Conservation (phyloP, 2,888 invertebrate genomes). For the Mesorhabditis spiculigera region DNA sequence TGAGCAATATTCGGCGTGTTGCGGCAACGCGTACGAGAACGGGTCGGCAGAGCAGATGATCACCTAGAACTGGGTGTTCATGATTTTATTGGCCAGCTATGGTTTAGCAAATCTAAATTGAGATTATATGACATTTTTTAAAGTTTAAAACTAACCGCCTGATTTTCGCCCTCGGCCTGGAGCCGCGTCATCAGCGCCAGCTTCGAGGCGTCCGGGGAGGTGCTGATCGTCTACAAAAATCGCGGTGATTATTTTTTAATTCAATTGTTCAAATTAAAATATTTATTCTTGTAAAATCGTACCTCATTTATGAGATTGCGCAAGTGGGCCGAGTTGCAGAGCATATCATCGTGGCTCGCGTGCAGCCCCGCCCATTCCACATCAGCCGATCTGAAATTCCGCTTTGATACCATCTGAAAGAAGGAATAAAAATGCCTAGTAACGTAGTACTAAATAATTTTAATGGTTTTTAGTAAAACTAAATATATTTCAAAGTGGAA, state of each 20-base stretch:
- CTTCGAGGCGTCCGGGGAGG: neutral
- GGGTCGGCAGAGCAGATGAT: neutral
- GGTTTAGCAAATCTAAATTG: too few species aligned
- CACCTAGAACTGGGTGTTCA: neutral
- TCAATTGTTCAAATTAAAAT: neutral
- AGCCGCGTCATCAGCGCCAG: slow-evolving; percentile 2
- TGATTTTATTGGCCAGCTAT: too few species aligned
- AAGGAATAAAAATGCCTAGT: too few species aligned
- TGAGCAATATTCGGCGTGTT: slow-evolving; percentile 2
- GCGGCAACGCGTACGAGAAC: neutral
- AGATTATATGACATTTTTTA: too few species aligned
- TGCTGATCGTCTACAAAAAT: neutral
- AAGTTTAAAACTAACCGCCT: too few species aligned
- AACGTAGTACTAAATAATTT: too few species aligned
- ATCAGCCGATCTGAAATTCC: neutral
- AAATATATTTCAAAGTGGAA: too few species aligned
- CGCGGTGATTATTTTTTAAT: neutral
- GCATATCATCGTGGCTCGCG: neutral
- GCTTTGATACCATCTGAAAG: too few species aligned
- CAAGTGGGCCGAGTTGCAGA: slow-evolving; percentile 5
- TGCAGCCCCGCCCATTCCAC: neutral
- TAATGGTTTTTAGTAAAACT: too few species aligned
- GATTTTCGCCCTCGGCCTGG: neutral
- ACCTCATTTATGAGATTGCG: neutral
- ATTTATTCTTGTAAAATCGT: too few species aligned